phyloP scores from a whole-genome alignment of 2,797 vertebrate genomes.

The Myotis planiceps region DNA sequence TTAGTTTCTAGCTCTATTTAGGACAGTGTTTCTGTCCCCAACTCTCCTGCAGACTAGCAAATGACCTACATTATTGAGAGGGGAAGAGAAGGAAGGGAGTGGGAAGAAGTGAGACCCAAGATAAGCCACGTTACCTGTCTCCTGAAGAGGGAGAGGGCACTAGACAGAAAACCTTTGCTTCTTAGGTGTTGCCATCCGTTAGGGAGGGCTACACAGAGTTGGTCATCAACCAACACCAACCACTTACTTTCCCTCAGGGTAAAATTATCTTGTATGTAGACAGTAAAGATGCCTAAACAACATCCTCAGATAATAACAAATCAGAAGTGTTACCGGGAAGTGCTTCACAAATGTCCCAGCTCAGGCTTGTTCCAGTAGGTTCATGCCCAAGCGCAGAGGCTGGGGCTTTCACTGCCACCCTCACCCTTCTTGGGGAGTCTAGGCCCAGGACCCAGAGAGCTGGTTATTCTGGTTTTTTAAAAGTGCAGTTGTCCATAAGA shows the following conservation, averaged over 20 bases:
- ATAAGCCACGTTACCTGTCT: neutral
- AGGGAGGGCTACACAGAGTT: neutral
- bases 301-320: neutral
- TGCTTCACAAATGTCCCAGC: neutral
- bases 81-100: neutral
- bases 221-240: neutral
- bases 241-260: neutral
- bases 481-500: neutral
- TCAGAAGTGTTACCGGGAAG: neutral
- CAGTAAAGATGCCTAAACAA: neutral
- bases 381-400: neutral
- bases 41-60: neutral
- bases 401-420: neutral
- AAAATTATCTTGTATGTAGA: neutral
- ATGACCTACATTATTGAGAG: neutral
- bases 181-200: neutral
- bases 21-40: neutral
- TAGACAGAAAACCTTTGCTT: neutral
- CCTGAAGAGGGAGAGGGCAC: neutral
- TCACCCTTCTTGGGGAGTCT: neutral
- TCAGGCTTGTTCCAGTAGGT: neutral
- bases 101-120: neutral
- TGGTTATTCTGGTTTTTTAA: neutral
- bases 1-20: neutral
- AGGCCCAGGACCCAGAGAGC: neutral